These are phyloP conservation scores for Nasonia oneida DNA, from an alignment of 2,888 invertebrate species.

Conservation along the genomic window DNA sequence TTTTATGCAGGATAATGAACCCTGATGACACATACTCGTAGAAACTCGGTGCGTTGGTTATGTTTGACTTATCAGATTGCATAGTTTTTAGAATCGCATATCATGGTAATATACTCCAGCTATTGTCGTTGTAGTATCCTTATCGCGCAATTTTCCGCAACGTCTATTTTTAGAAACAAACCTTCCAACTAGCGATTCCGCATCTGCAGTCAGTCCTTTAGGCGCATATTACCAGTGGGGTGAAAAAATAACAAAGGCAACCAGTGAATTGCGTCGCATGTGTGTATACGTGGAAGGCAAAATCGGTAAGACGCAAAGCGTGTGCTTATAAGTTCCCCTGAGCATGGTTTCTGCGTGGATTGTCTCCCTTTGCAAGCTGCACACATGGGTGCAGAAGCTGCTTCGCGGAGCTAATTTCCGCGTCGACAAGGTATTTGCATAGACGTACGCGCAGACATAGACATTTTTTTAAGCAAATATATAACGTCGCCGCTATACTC, in stretches of 20 bases:
- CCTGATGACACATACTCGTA: background rate
- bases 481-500: no score
- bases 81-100: background rate
- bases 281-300: background rate
- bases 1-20: background rate
- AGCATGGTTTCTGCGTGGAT: constrained; percentile 7
- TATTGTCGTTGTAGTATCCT: background rate
- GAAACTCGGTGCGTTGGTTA: background rate
- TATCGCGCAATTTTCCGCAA: background rate
- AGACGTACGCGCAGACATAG: background rate
- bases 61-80: background rate
- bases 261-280: background rate
- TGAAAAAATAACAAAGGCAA: constrained; percentile 28
- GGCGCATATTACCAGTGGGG: constrained; percentile 15
- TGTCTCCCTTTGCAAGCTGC: background rate
- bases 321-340: background rate
- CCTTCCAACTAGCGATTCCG: constrained; percentile 9
- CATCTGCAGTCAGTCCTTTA: background rate
- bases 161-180: background rate
- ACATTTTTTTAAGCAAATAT: background rate
- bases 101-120: no score
- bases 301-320: constrained; percentile 14
- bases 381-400: background rate
- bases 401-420: constrained; percentile 33
- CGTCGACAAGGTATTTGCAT: constrained; percentile 1